These are phyloP conservation scores for Brachyrhaphis roseni DNA, from an alignment of 2,797 vertebrate genomes.

Conservation along the genomic window DNA sequence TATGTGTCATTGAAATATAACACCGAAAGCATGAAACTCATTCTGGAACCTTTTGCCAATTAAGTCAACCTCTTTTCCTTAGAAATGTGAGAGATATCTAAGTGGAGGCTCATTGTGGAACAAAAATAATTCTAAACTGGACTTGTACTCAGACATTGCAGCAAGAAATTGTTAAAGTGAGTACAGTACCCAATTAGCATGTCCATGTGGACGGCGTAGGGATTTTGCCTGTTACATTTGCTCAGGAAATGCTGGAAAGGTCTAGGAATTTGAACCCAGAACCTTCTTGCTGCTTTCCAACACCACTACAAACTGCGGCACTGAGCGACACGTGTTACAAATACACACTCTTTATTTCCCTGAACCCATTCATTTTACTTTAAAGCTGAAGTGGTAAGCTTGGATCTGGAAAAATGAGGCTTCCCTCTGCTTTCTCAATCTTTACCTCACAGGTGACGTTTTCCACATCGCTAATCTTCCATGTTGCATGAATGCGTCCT, in stretches of 20 bases:
- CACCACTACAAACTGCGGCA: neutral
- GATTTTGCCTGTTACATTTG: neutral
- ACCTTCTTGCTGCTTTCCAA: neutral
- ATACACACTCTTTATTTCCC: neutral
- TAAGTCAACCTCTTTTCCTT: neutral
- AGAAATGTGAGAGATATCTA: neutral
- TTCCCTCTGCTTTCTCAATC: conserved; percentile 30
- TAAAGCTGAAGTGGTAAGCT: neutral
- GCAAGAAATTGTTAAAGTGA: neutral
- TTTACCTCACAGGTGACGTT: conserved; percentile 39
- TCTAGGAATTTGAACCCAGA: neutral
- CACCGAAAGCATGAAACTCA: neutral
- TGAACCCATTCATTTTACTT: neutral
- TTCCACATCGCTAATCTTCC: conserved; percentile 59
- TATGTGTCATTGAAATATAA: neutral
- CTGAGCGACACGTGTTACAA: neutral
- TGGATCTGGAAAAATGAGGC: conserved; percentile 41
- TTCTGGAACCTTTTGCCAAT: neutral
- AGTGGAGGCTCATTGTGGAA: neutral
- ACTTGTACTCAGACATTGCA: neutral
- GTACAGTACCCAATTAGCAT: neutral
- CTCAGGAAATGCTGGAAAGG: neutral
- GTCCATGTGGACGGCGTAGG: neutral
- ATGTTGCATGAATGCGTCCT: conserved; percentile 61
- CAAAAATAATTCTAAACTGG: neutral